Evolutionary conservation across 2,888 invertebrate genomes (phyloP), one percentile per base, ranked within the genome.

Genomic region (Antitype chi): DNA sequence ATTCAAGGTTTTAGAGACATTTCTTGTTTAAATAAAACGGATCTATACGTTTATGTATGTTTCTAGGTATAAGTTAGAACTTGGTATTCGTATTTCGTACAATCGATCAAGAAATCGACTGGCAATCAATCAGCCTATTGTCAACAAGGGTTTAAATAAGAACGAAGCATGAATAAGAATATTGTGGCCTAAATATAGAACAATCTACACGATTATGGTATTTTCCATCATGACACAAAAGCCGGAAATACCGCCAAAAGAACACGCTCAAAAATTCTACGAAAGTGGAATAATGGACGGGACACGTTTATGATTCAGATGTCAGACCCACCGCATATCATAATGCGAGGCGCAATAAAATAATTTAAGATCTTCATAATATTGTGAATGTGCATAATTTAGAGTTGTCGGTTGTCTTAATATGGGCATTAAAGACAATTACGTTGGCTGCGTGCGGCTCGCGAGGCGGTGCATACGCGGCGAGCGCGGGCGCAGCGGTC

Each of bases 381-480:
- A 86, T 90, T 87, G 85, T 87, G 85, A 84, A 87, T 87, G 88
- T 85, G 86, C 85, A 85, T 84, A 89, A 89, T 88, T 91, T 89
- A 85, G 87, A 87, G 75, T 79, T 71, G 75, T 86, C 87, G 83
- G 84, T 88, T 84, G 89, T 89, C 93, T 92, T 91, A 91, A 94
- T 93, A 94, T 93, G 94, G 94, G 89, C 93, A 94, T 94, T 93
- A 91, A 91, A 90, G 90, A 92, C 92, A 92, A 92, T 92, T 89
- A 91, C 91, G 88, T 90, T 91, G 89, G 89, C 88, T 85, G 89
- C 89, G 89, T 90, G 91, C 87, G 86, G 88, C 84, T 87, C 80
- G 87, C 87, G 90, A 86, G 89, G 84, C 87, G 87, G 77, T 85
- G 86, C 87, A 85, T 84, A 81, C 66, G 80, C 77, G 82, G 75